Percentiles rank a stretch among this genome's conserved stretches.
Evolutionary conservation across 2,888 invertebrate species (phyloP).

Genomic region (Drosophila barbarae): DNA sequence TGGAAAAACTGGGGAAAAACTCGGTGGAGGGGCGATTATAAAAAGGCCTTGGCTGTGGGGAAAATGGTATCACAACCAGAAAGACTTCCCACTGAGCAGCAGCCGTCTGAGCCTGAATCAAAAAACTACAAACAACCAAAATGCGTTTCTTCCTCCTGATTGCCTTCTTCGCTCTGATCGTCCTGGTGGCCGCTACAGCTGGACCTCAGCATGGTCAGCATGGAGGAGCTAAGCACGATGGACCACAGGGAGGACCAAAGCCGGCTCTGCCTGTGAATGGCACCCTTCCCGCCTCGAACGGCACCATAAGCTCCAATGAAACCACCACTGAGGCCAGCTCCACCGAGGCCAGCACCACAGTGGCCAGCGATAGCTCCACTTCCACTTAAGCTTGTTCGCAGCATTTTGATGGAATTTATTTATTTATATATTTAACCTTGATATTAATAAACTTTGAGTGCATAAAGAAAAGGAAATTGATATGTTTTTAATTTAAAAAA

Average conservation of each 20-base stretch:
- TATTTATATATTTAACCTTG: neutral
- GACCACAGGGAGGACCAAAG: neutral
- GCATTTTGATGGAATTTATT: neutral
- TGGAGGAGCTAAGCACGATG: neutral
- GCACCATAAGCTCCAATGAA: neutral
- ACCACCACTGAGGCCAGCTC: conserved; percentile 6
- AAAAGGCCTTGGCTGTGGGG: conserved; percentile 12
- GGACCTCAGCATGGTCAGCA: conserved; percentile 8
- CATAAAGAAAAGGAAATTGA: neutral
- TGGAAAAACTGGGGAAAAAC: neutral
- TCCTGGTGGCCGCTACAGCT: conserved; percentile 14
- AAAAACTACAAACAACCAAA: neutral
- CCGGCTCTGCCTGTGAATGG: conserved; percentile 8
- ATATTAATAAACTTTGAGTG: conserved; percentile 12
- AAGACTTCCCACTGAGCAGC: conserved; percentile 1
- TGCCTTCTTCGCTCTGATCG: conserved; percentile 23
- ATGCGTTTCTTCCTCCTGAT: conserved; percentile 24
- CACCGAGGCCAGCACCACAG: conserved; percentile 11
- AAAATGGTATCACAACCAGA: conserved; percentile 15
- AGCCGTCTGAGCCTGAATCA: neutral
- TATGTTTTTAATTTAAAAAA: neutral
- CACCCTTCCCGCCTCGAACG: neutral
- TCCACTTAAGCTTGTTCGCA: neutral
- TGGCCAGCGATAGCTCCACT: conserved; percentile 5
- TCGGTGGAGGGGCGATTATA: conserved; percentile 5